Conservation (phyloP, 1,140 invertebrate genomes). For the Drosophila serrata region DNA sequence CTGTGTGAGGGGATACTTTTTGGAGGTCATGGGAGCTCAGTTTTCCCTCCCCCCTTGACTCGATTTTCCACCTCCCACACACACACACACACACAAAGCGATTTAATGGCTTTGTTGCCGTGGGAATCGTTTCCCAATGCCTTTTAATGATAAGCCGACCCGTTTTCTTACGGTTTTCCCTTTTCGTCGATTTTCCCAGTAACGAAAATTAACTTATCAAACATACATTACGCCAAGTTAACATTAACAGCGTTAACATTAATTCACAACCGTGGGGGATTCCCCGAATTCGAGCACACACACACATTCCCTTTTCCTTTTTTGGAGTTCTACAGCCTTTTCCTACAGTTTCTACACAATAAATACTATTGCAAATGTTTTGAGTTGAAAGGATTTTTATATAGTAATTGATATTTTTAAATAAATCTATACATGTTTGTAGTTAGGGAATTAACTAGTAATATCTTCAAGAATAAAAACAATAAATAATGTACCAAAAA, state of each 20-base stretch:
- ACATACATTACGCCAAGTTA: conserved; percentile 80
- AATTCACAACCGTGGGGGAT: conserved; percentile 45
- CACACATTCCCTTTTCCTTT: not conserved
- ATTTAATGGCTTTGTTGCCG: conserved; percentile 74
- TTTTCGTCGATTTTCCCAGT: conserved; percentile 9
- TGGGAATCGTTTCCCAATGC: conserved; percentile 58
- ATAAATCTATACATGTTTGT: not conserved
- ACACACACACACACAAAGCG: conserved; percentile 29
- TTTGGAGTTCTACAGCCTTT: not conserved
- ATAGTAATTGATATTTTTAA: not conserved
- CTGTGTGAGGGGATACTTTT: conserved; percentile 22
- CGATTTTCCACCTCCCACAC: conserved; percentile 4
- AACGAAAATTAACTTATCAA: conserved; percentile 81
- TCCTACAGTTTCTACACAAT: not conserved
- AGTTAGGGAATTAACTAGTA: not conserved
- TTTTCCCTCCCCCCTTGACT: not conserved
- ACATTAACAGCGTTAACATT: conserved; percentile 79
- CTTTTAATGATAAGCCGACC: conserved; percentile 48
- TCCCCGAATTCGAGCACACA: conserved; percentile 1
- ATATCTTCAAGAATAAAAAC: not conserved
- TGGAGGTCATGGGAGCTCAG: conserved; percentile 4
- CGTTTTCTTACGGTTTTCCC: not conserved
- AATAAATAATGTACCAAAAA: not conserved
- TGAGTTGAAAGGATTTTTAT: too few species aligned
- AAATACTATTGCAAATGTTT: not conserved